Base-by-base conservation (phyloP, 2,113 vertebrate species). In the Passerina amoena region DNA sequence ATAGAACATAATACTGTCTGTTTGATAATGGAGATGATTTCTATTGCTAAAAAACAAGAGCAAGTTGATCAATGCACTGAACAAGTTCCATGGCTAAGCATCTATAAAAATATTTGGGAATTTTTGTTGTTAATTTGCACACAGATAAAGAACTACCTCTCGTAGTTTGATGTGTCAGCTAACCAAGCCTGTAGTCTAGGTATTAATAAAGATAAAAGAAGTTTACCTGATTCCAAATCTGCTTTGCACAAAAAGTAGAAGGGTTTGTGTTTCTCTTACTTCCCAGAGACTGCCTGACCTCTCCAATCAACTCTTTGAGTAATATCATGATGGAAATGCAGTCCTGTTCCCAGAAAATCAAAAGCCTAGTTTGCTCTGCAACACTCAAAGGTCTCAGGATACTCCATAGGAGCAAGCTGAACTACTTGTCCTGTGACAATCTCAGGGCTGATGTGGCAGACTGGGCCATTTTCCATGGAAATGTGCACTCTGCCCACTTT, bases 381-480 rank as follows among this genome's bases (percentile, higher is more conserved):
- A 7, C 0, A 2, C 35, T 42, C 22, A 2, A 70, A 27, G 25
- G 27, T 11, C 38, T 90, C 5, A 0, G 2, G 51, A 69, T 5
- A 40, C 20, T 54, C 56, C 47, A 10, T 1, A 45, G 25, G 48
- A 87, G 10, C 7, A 11, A 71, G 27, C 3, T 79, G n/a, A 80
- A 53, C 35, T 47, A 4, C 24, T 60, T 30, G 21, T 66, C 25
- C 51, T 1, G 0, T 31, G 23, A 57, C 20, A 70, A 6, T 12
- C 56, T 35, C 4, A 0, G 31, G 33, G 38, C 64, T 79, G 56
- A 33, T 0, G 3, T 33, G 16, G 37, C 64, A 94, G 13, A 20
- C 18, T 11, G 30, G 16, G 23, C 63, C 24, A 66, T 27, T 56
- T 54, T 59, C 45, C 65, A 28, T 15, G 47, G 56, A 70, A 86